Base-by-base conservation (phyloP, 2,113 vertebrate species). In the Corynorhinus townsendii region DNA sequence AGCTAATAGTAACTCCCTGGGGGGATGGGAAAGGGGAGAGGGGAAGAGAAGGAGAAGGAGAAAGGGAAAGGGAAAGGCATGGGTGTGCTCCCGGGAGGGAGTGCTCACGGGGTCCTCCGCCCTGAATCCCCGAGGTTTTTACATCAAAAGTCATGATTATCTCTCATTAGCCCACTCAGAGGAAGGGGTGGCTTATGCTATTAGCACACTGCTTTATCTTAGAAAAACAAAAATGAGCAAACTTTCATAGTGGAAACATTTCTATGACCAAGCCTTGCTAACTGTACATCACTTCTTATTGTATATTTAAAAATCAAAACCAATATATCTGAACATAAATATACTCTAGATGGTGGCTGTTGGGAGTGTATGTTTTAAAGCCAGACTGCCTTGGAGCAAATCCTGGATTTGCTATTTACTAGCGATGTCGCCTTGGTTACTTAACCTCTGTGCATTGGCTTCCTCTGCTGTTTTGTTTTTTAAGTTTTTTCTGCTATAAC, bases 211-310 rank as follows among this genome's bases (percentile, higher is more conserved):
- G 47, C 62, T 91, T 86, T 75, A 80, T 66, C 83, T 96, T 59
- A 80, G 69, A 22, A 89, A 94, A 94, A 93, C 28, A 94, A 84
- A 94, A 93, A 11, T 11, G 30, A 49, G 35, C 62, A 80, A 84
- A 12, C 26, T 38, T 92, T 64, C 71, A 15, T 43, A 83, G 83
- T 47, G 69, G 80, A 94, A 94, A 73, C 28, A 43, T 52, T 89
- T 86, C 91, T 86, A 35, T 40, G 52, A 71, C 30, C 20, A 22
- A 79, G 7, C 5, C 77, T 89, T 86, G 56, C 11, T 86, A 49
- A 56, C 20, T 49, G 64, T 45, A 40, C 26, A n/a, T 49, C 38
- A 33, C 35, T 68, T 90, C 68, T 92, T 87, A 69, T 28, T 35
- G 66, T 8, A 85, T 38, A 40, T 80, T 92, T 76, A 68, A 68